Conservation (phyloP, 2,888 invertebrate species). For the Nemurella pictetii region DNA sequence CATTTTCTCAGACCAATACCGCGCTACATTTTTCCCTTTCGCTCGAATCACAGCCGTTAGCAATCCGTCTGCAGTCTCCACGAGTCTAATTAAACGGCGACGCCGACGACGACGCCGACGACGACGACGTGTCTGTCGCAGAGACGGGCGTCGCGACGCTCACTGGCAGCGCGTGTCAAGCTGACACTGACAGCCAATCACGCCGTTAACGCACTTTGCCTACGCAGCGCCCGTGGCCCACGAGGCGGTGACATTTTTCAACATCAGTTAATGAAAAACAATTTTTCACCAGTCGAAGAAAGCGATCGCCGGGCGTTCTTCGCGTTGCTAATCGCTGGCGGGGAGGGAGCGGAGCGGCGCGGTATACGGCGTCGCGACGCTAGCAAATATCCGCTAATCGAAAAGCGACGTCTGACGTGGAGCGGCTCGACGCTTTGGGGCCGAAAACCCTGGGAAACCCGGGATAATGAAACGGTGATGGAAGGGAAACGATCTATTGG, state of each 20-base stretch:
- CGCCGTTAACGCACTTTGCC: conserved; percentile 1
- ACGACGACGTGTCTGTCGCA: background rate
- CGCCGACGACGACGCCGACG: background rate
- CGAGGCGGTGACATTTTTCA: conserved; percentile 49
- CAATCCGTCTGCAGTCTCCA: background rate
- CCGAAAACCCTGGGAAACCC: background rate
- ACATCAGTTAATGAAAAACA: conserved; percentile 55
- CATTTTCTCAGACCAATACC: background rate
- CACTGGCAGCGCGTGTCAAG: background rate
- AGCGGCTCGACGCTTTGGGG: background rate
- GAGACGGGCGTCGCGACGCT: conserved; percentile 4
- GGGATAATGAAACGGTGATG: conserved; percentile 3
- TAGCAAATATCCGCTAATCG: background rate
- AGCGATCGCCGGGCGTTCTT: background rate
- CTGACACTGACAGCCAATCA: conserved; percentile 20
- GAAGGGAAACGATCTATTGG: background rate
- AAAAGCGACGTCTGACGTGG: conserved; percentile 16
- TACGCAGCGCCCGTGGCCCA: background rate
- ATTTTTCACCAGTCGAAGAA: conserved; percentile 49
- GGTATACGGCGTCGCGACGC: too few species aligned
- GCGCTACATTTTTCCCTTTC: background rate
- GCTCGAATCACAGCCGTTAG: background rate
- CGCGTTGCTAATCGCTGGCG: conserved; percentile 2
- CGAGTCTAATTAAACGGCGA: background rate
- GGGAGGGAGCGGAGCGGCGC: background rate